Evolutionary conservation across 2,113 vertebrate genomes (phyloP), one percentile per base, ranked within the genome.

Genomic region (Propithecus coquereli): DNA sequence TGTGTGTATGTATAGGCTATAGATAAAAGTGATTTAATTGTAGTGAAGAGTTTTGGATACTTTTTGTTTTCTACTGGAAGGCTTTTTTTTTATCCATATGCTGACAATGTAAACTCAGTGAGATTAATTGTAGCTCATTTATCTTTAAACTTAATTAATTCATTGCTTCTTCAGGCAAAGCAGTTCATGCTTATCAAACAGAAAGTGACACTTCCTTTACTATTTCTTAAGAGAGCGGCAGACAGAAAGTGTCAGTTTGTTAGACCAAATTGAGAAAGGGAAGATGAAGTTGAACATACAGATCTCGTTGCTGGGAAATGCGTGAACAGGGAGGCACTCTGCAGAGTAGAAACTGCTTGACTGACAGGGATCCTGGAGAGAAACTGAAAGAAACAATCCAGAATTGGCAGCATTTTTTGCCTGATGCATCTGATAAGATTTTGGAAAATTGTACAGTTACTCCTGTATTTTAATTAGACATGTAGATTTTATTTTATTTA

Each of bases 101-200:
- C 76, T 70, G 70, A 57, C 43, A 84, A 16, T 45, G 5, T 95
- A 94, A 87, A 91, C 57, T 82, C 37, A 57, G 34, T n/a, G 77
- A 73, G 45, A 88, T 82, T 94, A 90, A 76, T 80, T 76, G n/a
- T 87, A 88, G 34, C 85, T 91, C 77, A 90, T 83, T 95, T 45
- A 79, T 86, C 77, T 92, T 97, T 87, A 47, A 95, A 74, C 27
- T 90, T 92, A 94, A 91, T 91, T 84, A 91, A 94, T 90, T 92
- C 32, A 0, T 93, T 81, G 45, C 76, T 73, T 95, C 59, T 88
- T 70, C 54, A 86, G n/a, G 59, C 82, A 96, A 90, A 93, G 18
- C 90, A 81, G 71, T 88, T 92, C 47, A 81, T 79, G 52, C 43
- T 88, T 94, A 92, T 73, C 5, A 43, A 95, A 77, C 66, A 76